Base-by-base conservation (phyloP, 2,113 vertebrate genomes). In the Brachionichthys hirsutus region DNA sequence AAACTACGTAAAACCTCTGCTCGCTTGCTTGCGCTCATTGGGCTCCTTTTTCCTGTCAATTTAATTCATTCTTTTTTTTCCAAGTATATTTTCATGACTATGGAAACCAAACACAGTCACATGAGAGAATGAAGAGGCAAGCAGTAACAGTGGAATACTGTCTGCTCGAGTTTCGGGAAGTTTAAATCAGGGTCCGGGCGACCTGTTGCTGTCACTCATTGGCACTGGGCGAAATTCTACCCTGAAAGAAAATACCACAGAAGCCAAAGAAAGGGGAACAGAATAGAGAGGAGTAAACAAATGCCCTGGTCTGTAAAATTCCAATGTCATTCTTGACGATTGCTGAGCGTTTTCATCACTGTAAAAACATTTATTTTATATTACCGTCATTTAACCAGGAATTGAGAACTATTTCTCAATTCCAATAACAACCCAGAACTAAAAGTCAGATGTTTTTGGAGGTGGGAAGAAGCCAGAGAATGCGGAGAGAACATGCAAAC, bases 141-240 rank as follows among this genome's bases (percentile, higher is more conserved):
- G 66, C 49, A 30, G 77, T 62, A 65, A 72, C 75, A 58, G 77
- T 60, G 69, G 82, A 82, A 83, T 76, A 77, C 50, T 12, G 45
- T 73, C 84, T 80, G 85, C 83, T 91, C 82, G 81, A 83, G 86
- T 92, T 91, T 90, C 88, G 59, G 30, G 17, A 20, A 50, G 80
- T 79, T 90, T 88, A 89, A 85, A 90, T 89, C 77, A 73, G 82
- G 81, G 82, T 80, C 61, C 47, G 67, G 34, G 30, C 66, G 60
- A 74, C 78, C 89, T 92, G 90, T 82, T 89, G 82, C 90, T 92
- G 90, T 92, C 90, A 89, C 50, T 92, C 90, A 92, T 9, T 60
- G 65, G 56, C 49, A 38, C 24, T 12, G 54, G 73, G 83, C 83
- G 71, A 59, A 79, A 82, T 75, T 75, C 72, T 76, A 55, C 43